Evolutionary conservation across 2,113 vertebrate genomes (phyloP).

Genomic region (Amphiprion ocellaris): DNA sequence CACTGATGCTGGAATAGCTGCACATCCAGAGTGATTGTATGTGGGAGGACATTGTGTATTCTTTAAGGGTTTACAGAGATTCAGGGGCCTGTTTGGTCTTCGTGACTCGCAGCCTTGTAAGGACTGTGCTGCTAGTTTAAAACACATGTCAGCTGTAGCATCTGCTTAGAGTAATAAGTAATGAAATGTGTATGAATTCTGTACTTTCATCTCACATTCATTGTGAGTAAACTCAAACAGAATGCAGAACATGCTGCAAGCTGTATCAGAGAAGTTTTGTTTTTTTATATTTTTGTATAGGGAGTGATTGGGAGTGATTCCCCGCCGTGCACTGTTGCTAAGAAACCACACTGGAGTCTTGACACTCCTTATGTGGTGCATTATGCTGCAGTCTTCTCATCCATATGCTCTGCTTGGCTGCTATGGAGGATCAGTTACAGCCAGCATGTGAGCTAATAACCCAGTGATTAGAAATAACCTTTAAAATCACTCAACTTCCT

Average conservation of each 20-base stretch:
- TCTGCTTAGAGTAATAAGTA: neutral
- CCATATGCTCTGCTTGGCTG: constrained; percentile 42
- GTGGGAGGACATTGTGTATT: neutral
- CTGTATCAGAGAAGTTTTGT: neutral
- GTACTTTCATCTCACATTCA: neutral
- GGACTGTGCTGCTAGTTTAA: neutral
- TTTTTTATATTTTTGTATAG: neutral
- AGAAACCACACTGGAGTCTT: constrained; percentile 55
- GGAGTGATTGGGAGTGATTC: constrained; percentile 8
- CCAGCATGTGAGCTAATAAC: neutral
- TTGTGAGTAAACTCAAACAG: neutral
- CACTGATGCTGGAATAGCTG: neutral
- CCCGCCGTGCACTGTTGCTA: constrained; percentile 73
- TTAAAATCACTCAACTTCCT: no score
- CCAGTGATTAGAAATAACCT: neutral
- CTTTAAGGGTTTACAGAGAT: no score
- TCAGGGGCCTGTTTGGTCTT: no score
- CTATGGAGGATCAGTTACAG: constrained; percentile 9
- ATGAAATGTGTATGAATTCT: neutral
- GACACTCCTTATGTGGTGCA: constrained; percentile 52
- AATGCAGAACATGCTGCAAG: neutral
- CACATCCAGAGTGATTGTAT: neutral
- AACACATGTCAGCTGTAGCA: neutral
- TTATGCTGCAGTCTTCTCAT: constrained; percentile 52
- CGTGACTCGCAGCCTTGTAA: neutral